Conservation (phyloP, 53 echinoderm and acorn worm species). For the Astropecten irregularis region DNA sequence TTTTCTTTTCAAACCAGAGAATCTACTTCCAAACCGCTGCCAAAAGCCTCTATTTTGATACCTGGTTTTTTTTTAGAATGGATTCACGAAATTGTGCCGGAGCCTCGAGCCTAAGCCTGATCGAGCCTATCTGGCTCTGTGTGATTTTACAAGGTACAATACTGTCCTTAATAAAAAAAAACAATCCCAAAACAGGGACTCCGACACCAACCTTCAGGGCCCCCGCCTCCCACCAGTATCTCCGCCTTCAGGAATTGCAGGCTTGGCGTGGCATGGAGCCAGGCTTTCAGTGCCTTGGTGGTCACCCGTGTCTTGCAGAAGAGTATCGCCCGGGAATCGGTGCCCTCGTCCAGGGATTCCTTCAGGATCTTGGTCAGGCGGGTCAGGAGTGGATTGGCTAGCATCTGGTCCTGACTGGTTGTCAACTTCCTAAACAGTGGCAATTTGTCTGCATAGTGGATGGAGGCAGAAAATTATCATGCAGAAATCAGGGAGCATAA, state of each 20-base stretch:
- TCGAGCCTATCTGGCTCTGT: not conserved
- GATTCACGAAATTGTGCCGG: no score
- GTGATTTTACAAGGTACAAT: not conserved
- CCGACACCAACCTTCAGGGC: conserved; percentile 40
- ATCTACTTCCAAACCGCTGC: no score
- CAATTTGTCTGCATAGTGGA: conserved; percentile 29
- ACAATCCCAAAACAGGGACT: no score
- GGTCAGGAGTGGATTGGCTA: conserved; percentile 60
- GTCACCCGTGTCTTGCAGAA: conserved; percentile 66
- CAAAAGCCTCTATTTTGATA: no score
- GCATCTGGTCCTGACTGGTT: conserved; percentile 13
- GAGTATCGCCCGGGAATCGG: conserved; percentile 59
- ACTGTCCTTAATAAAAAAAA: conserved; percentile 42
- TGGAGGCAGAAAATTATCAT: no score
- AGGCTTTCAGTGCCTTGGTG: conserved; percentile 63
- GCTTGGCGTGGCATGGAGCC: conserved; percentile 49
- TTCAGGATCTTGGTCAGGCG: conserved; percentile 40
- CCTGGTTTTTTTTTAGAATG: no score
- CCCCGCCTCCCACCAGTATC: conserved; percentile 61
- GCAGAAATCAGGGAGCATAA: no score
- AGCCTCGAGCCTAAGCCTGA: no score
- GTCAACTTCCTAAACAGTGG: not conserved
- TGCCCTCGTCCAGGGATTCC: not conserved
- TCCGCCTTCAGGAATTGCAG: conserved; percentile 58
- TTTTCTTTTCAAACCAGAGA: no score